A percentile compares a stretch with the other conserved stretches of the same genome.
Evolutionary conservation across 2,113 vertebrate genomes (phyloP).

Genomic region (Daphoenositta chrysoptera): DNA sequence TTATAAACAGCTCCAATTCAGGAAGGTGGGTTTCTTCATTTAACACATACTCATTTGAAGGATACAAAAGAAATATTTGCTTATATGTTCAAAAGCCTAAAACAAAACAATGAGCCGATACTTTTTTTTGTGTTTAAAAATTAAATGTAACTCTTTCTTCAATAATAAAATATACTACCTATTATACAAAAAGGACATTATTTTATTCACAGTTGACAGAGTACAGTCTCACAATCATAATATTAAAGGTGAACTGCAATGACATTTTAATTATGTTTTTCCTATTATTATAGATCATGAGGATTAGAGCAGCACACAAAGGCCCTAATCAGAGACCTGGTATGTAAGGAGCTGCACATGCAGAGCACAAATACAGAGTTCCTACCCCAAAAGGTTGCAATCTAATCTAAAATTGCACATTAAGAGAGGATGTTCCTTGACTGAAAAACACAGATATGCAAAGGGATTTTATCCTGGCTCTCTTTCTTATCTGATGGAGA

Average conservation of each 20-base stretch:
- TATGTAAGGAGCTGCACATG: neutral
- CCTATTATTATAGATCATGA: neutral
- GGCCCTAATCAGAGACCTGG: neutral
- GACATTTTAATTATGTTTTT: neutral
- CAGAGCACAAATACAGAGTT: neutral
- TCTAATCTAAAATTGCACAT: neutral
- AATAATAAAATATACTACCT: slow-evolving; percentile 45
- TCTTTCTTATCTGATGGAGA: neutral
- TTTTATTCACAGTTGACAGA: slow-evolving; percentile 30
- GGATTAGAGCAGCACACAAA: neutral
- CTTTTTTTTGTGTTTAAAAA: neutral
- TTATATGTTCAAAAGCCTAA: slow-evolving; percentile 36
- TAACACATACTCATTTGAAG: slow-evolving; percentile 44
- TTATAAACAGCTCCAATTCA: slow-evolving; percentile 23
- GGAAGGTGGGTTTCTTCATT: slow-evolving; percentile 25
- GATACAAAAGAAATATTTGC: slow-evolving; percentile 34
- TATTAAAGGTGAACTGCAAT: slow-evolving; percentile 31
- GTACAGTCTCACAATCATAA: neutral
- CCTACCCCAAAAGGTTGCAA: neutral
- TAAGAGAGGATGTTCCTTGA: neutral
- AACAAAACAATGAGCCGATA: slow-evolving; percentile 16
- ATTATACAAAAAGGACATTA: slow-evolving; percentile 19
- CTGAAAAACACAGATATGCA: neutral
- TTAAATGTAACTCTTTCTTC: neutral
- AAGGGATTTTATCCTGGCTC: neutral